Evolutionary conservation across 2,888 invertebrate genomes (phyloP), one percentile per base, ranked within the genome.

Genomic region (Lasioglossum calceatum): DNA sequence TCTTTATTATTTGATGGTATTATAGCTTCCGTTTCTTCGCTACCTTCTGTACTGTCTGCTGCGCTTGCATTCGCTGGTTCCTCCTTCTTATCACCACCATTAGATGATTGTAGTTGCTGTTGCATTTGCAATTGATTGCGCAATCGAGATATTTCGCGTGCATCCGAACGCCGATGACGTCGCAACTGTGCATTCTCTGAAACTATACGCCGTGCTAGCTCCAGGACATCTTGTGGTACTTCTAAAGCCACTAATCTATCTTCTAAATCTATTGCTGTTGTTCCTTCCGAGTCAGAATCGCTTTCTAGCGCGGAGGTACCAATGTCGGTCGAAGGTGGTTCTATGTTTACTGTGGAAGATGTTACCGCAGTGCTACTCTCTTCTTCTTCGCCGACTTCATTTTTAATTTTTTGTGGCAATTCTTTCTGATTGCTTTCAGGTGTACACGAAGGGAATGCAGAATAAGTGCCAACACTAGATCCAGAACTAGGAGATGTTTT

Each of bases 321-420:
- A n/a, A 91, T 88, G 71, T 93, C 92, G 2, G 90, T 82, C 36
- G 91, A 87, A 77, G 89, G 84, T 39, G 90, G 89, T 70, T 94
- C 94, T 82, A 93, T 90, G 78, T 90, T 93, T 32, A 94, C 93
- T 1, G 95, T 95, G 16, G 95, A 95, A 47, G 95, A 95, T 19
- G 94, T 95, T 10, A 95, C 95, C 0, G 94, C 94, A 27, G 94
- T 91, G 79, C 92, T 94, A 73, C 94, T 92, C 73, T 94, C 94
- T 78, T 94, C 94, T 36, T 93, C 93, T 64, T 93, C 94, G n/a
- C 87, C 89, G 39, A 81, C 82, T 12, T 87, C 84, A 19, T 72
- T 84, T 54, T 74, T 92, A 47, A 23, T 80, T 72, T 87, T 88
- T n/a, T 85, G 84, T 5, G 73, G 81, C 75, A 76, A 19, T 71